Base-by-base conservation (phyloP, 2,888 invertebrate genomes). In the Heliconius cydno region DNA sequence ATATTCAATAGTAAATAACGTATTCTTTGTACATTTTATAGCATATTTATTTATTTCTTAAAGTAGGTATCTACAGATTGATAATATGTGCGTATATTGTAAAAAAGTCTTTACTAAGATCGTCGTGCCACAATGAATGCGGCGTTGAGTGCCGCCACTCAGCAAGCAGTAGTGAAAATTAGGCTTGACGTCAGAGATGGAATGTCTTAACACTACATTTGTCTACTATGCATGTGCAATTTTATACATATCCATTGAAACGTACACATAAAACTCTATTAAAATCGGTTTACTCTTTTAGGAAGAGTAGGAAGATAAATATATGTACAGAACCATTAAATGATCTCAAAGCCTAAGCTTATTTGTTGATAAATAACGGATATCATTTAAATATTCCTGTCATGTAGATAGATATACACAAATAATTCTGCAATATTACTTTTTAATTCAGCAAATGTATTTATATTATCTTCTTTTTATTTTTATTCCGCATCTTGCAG, bases 381-480 rank as follows among this genome's bases (percentile, higher is more conserved):
- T 41, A 25, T 63, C 13, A 9, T 25, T 22, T n/a, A 52, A 46
- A 67, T 30, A 74, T 68, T 74, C 63, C 68, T 22, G 68, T 78
- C 74, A 75, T 63, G 74, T 74, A 52, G 13, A 19, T 74, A 52
- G 13, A 19, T n/a, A 60, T 13, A 13, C 57, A 65, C 34, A 73
- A 78, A 52, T 67, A 78, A 63, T 74, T 78, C 38, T 70, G 22
- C n/a, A 41, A 66, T 71, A 22, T 60, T 28, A 74, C 67, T n/a
- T 67, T 74, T 38, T 66, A 66, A 66, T 76, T n/a, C 41, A n/a
- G 70, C 63, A 70, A 71, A 46, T 25, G 0, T 15, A n/a, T 41
- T n/a, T 25, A 38, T 41, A 9, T 41, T 22, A 19, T 22, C 6
- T 57, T 57, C 22, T 57, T 57, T 52, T 52, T 15, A 52, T 19